Conservation (phyloP, 2,888 invertebrate species). For the Crematogaster levior region DNA sequence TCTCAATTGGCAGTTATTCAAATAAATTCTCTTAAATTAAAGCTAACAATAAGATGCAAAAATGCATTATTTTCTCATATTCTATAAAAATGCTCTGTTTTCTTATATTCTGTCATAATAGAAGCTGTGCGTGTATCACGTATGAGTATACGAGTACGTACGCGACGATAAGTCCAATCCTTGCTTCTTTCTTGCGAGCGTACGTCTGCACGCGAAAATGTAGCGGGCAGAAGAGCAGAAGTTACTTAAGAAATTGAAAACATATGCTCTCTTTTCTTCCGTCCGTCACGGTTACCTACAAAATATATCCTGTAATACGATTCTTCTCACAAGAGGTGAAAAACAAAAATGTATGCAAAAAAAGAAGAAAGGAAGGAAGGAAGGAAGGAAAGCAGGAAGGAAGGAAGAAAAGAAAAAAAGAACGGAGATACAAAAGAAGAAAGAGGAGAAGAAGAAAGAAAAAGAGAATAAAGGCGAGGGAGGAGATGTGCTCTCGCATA, state of each 20-base stretch:
- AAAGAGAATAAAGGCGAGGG: not conserved
- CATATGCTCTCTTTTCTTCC: slow-evolving; percentile 25
- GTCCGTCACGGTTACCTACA: not conserved
- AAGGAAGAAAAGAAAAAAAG: not conserved
- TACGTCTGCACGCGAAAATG: slow-evolving; percentile 9
- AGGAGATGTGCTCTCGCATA: slow-evolving; percentile 53
- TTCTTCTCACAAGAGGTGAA: slow-evolving; percentile 57
- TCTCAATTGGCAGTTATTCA: slow-evolving; percentile 48
- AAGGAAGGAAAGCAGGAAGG: slow-evolving; percentile 43
- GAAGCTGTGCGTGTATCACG: not conserved
- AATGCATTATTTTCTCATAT: slow-evolving; percentile 37
- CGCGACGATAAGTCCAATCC: not conserved
- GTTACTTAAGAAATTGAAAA: slow-evolving; percentile 53
- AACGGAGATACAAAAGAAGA: slow-evolving; percentile 9
- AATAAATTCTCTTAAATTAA: slow-evolving; percentile 61
- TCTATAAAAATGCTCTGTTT: no score
- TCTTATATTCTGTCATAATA: slow-evolving; percentile 45
- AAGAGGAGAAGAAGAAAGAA: slow-evolving; percentile 3
- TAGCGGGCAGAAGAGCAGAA: slow-evolving; percentile 34
- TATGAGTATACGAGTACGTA: not conserved
- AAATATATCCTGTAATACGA: slow-evolving; percentile 42
- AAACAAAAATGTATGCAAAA: slow-evolving; percentile 52
- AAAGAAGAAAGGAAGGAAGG: slow-evolving; percentile 49
- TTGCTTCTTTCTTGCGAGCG: not conserved
- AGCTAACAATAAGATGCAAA: slow-evolving; percentile 57